Evolutionary conservation across 2,113 vertebrate genomes (phyloP).

Genomic region (Jacana jacana): DNA sequence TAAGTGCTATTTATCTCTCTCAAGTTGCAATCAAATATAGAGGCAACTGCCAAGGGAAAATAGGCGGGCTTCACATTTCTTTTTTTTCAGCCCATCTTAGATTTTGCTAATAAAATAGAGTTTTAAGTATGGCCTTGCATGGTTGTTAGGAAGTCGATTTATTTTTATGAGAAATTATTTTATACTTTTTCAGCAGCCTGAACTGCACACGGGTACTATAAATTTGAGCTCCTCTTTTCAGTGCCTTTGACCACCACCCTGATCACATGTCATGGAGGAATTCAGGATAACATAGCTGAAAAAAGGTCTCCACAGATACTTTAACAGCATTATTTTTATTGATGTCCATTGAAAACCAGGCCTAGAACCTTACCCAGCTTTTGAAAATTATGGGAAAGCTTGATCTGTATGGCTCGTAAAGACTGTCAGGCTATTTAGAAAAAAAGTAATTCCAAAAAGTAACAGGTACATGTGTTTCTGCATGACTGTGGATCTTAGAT

Average conservation of each 20-base stretch:
- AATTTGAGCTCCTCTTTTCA: not conserved
- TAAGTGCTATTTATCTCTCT: not conserved
- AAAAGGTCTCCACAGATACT: not conserved
- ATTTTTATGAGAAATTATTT: not conserved
- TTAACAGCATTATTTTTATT: too few relatives aligned
- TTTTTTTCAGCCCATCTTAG: not conserved
- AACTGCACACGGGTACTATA: not conserved
- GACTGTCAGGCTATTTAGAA: too few relatives aligned
- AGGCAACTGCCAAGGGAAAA: not conserved
- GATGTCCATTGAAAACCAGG: too few relatives aligned
- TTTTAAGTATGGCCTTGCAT: not conserved
- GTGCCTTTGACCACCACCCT: not conserved
- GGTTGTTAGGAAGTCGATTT: not conserved
- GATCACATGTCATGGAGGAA: not conserved
- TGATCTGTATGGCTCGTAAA: too few relatives aligned
- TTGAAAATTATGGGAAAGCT: too few relatives aligned
- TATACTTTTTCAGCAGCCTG: not conserved
- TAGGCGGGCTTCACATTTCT: not conserved
- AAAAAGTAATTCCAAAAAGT: too few relatives aligned
- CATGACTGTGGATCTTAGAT: not conserved
- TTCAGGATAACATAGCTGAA: not conserved
- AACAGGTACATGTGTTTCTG: not conserved
- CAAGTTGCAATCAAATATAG: not conserved
- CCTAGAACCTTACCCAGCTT: too few relatives aligned
- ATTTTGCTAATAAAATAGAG: not conserved